Evolutionary conservation across 2,797 vertebrate species (phyloP).

Genomic region (Onychomys arenicola): DNA sequence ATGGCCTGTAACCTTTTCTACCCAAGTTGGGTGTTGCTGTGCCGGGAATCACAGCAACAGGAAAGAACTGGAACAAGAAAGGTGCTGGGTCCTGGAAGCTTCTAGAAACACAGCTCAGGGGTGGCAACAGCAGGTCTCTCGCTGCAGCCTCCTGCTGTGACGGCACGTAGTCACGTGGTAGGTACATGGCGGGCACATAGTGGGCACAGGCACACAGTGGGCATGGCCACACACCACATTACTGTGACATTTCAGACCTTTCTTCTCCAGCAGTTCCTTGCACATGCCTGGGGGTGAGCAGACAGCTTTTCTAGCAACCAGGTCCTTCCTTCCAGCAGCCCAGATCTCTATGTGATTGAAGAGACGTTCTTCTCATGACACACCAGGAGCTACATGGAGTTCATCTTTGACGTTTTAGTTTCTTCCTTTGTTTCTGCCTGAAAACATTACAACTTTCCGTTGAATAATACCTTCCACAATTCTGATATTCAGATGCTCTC

Average conservation of each 20-base stretch:
- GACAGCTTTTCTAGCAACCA: neutral
- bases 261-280: neutral
- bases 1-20: neutral
- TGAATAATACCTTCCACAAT: neutral
- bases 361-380: rapidly evolving
- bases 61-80: too few relatives aligned
- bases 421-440: constrained; percentile 7
- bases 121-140: neutral
- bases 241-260: too few relatives aligned
- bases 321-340: too few relatives aligned
- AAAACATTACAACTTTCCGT: neutral
- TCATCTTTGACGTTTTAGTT: constrained; percentile 1
- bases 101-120: neutral
- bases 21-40: neutral
- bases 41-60: neutral
- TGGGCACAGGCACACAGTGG: neutral
- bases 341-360: rapidly evolving
- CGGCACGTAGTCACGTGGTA: neutral
- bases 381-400: neutral
- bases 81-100: neutral
- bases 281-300: rapidly evolving
- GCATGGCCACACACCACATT: too few relatives aligned
- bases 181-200: neutral
- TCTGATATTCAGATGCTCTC: neutral
- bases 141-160: neutral